Conservation (phyloP, 2,888 invertebrate species). For the Brachyptera risi region DNA sequence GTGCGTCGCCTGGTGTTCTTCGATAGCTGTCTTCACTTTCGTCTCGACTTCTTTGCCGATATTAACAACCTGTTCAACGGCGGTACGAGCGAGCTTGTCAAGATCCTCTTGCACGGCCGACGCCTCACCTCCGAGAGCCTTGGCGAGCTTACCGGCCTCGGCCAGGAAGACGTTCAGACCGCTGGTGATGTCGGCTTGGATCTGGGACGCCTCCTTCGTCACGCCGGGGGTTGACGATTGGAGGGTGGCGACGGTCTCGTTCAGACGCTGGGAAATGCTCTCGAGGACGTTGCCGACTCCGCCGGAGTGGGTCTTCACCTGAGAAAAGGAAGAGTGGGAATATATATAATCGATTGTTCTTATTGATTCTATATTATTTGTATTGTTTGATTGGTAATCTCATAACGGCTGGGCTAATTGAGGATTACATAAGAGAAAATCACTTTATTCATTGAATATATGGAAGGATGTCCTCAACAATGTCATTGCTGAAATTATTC, state of each 20-base stretch:
- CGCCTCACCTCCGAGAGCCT: conserved; percentile 9
- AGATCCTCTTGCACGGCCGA: conserved; percentile 10
- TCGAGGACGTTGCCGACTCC: background rate
- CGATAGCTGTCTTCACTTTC: conserved; percentile 11
- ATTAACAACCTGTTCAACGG: conserved; percentile 4
- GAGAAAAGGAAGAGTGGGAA: no score
- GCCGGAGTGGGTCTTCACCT: background rate
- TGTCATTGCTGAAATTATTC: no score
- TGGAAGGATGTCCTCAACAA: no score
- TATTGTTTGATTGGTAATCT: no score
- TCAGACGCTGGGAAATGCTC: background rate
- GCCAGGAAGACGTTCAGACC: conserved; percentile 1
- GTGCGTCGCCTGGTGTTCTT: background rate
- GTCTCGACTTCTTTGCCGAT: conserved; percentile 13
- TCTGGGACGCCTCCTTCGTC: background rate
- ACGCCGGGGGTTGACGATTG: conserved; percentile 4
- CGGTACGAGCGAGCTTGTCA: background rate
- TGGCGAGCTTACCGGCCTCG: conserved; percentile 12
- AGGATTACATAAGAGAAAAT: no score
- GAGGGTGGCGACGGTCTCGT: background rate
- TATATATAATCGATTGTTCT: no score
- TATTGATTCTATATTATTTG: no score
- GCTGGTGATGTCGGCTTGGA: background rate
- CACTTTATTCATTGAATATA: no score
- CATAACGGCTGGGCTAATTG: no score